These are phyloP conservation scores for Elmis aenea DNA, from an alignment of 2,888 invertebrate genomes.

Conservation along the genomic window DNA sequence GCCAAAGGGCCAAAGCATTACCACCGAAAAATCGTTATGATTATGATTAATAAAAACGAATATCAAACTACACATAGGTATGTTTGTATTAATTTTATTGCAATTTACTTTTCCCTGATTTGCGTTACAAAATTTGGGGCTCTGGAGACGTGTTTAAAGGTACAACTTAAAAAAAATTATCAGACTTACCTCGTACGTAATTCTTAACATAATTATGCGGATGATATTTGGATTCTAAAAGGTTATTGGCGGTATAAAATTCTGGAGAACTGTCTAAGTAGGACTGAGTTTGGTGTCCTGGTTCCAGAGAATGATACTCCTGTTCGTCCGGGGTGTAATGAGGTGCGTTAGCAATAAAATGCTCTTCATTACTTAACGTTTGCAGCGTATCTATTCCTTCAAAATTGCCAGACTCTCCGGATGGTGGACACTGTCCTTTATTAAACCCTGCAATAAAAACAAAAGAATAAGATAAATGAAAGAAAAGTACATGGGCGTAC, in stretches of 20 bases:
- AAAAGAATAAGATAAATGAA: background rate
- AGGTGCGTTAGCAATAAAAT: constrained; percentile 35
- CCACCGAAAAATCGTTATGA: too few relatives aligned
- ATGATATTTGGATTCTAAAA: constrained; percentile 63
- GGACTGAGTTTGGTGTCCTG: constrained; percentile 52
- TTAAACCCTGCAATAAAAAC: constrained; percentile 29
- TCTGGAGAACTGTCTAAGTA: constrained; percentile 68
- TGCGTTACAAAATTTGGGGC: too few relatives aligned
- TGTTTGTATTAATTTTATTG: too few relatives aligned
- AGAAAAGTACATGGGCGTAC: too few relatives aligned
- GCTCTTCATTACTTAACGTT: constrained; percentile 48
- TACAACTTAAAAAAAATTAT: too few relatives aligned
- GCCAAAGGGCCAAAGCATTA: too few relatives aligned
- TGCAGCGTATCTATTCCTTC: constrained; percentile 47
- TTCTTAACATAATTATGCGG: constrained; percentile 62
- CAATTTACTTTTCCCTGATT: too few relatives aligned
- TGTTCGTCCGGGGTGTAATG: constrained; percentile 56
- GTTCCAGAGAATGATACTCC: constrained; percentile 53
- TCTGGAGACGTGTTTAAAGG: too few relatives aligned
- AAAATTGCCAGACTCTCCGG: constrained; percentile 54
- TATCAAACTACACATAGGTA: too few relatives aligned
- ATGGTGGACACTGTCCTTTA: constrained; percentile 45
- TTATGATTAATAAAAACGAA: too few relatives aligned
- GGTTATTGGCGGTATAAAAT: constrained; percentile 63
- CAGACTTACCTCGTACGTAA: constrained; percentile 65